Evolutionary conservation across 2,888 invertebrate species (phyloP).

Genomic region (Lymantria monacha): DNA sequence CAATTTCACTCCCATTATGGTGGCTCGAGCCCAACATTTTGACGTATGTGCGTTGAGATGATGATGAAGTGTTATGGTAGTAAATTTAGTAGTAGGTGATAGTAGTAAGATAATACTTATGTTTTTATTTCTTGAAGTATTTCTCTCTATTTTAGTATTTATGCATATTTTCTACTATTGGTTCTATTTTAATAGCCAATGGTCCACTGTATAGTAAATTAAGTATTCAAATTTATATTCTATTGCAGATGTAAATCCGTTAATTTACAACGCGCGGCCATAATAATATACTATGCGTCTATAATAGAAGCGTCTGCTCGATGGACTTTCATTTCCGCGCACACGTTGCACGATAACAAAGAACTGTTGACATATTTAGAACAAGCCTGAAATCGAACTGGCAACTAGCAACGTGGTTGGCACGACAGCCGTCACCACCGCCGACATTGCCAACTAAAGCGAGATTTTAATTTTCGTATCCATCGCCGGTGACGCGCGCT

Average conservation of each 20-base stretch:
- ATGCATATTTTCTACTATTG: too few species aligned
- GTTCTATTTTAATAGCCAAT: too few species aligned
- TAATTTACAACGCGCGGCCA: conserved; percentile 45
- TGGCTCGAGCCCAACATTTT: too few species aligned
- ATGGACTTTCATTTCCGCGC: conserved; percentile 80
- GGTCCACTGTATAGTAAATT: too few species aligned
- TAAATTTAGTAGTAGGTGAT: too few species aligned
- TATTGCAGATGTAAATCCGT: conserved; percentile 20
- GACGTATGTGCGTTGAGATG: too few species aligned
- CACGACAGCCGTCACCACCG: conserved; percentile 72
- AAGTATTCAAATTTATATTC: background rate
- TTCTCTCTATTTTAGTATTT: too few species aligned
- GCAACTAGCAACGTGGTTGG: conserved; percentile 45
- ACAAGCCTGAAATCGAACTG: conserved; percentile 80
- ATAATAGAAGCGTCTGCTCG: conserved; percentile 71
- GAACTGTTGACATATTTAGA: conserved; percentile 81
- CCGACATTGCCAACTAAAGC: conserved; percentile 59
- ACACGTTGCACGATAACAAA: conserved; percentile 76
- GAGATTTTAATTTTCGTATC: conserved; percentile 80
- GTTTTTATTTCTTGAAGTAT: too few species aligned
- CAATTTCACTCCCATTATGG: too few species aligned
- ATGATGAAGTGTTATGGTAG: too few species aligned
- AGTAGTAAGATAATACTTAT: too few species aligned
- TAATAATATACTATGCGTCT: conserved; percentile 68
- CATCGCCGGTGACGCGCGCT: conserved; percentile 59